Evolutionary conservation across 2,888 invertebrate genomes (phyloP).

Genomic region (Chaetoderma sp.): DNA sequence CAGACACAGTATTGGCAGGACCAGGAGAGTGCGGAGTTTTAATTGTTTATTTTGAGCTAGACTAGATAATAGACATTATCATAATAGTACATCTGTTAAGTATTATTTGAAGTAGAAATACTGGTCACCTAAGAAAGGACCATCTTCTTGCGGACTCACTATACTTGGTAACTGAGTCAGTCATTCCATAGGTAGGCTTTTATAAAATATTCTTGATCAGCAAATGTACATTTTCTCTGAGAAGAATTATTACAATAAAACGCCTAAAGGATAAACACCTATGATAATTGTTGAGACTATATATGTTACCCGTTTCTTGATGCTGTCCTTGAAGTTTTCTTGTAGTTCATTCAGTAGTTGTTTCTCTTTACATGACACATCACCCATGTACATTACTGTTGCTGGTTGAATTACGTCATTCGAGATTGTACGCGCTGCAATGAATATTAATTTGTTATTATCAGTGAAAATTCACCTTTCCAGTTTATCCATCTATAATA

Average conservation of each 20-base stretch:
- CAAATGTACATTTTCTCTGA: background rate
- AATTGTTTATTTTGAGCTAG: too few species aligned
- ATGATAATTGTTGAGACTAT: background rate
- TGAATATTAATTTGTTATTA: slow-evolving; percentile 28
- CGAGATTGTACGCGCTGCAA: slow-evolving; percentile 55
- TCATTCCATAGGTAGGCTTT: too few species aligned
- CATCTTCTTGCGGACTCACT: too few species aligned
- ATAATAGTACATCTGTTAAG: too few species aligned
- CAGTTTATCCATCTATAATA: too few species aligned
- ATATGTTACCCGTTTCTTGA: slow-evolving; percentile 45
- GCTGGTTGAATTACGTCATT: slow-evolving; percentile 62
- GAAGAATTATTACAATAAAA: background rate
- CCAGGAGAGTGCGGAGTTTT: too few species aligned
- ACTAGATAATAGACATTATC: too few species aligned
- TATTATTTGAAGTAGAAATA: too few species aligned
- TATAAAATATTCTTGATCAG: background rate
- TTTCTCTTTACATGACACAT: slow-evolving; percentile 53
- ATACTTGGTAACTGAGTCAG: too few species aligned
- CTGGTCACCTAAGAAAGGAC: too few species aligned
- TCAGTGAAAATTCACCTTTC: too few species aligned
- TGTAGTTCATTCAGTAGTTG: slow-evolving; percentile 51
- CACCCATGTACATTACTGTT: slow-evolving; percentile 54
- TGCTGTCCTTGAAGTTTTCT: slow-evolving; percentile 48
- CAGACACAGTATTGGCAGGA: too few species aligned
- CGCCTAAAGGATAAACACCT: background rate